These are phyloP conservation scores for Tetranychus piercei DNA, from an alignment of 2,888 invertebrate genomes.

Conservation along the genomic window DNA sequence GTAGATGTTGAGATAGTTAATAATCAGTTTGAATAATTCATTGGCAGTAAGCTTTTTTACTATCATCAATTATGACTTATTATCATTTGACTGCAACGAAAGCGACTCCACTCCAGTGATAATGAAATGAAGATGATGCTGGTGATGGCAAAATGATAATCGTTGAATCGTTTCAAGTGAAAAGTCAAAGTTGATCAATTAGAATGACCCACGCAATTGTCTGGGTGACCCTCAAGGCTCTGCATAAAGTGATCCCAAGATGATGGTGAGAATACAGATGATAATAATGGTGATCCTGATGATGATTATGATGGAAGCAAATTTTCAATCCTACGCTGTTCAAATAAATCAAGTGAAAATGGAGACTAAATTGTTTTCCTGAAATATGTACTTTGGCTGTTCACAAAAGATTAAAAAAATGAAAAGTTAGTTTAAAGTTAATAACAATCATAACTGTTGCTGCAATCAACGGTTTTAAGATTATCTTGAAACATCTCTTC, in stretches of 20 bases:
- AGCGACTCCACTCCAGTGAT: background rate
- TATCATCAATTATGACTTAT: no score
- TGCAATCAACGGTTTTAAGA: background rate
- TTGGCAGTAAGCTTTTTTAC: no score
- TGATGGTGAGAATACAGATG: no score
- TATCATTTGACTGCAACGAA: no score
- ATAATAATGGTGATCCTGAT: background rate
- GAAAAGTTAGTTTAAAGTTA: background rate
- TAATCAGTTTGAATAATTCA: no score
- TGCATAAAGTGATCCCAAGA: background rate
- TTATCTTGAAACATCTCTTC: background rate
- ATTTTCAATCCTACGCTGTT: background rate
- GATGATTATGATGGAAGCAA: background rate
- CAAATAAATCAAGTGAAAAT: background rate
- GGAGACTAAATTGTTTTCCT: background rate
- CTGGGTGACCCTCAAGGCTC: background rate
- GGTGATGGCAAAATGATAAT: background rate
- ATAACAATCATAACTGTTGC: background rate
- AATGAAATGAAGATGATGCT: background rate
- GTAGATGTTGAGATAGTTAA: no score
- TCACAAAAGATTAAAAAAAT: background rate
- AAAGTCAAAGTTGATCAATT: background rate
- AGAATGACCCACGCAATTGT: background rate
- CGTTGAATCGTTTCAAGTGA: background rate
- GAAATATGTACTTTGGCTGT: background rate